Percentiles rank a stretch among this genome's conserved stretches.
phyloP scores from a whole-genome alignment of 2,113 vertebrate genomes.

The Poecile atricapillus region DNA sequence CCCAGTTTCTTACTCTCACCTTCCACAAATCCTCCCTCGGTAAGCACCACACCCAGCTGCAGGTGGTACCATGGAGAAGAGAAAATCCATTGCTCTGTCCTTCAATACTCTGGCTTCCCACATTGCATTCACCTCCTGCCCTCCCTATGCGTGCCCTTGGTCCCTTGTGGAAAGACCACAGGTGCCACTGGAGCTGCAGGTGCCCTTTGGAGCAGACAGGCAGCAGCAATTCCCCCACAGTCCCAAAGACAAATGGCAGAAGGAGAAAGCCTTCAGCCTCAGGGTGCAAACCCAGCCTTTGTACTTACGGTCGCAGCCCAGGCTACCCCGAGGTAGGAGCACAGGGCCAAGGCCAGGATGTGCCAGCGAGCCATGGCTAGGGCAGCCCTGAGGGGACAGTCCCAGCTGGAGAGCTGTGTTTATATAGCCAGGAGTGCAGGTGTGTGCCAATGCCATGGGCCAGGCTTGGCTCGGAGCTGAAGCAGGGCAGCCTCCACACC shows the following conservation, averaged over 20 bases:
- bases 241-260: background rate
- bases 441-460: background rate
- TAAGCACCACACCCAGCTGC: slow-evolving; percentile 86
- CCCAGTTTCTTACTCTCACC: slow-evolving; percentile 77
- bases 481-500: background rate
- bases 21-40: slow-evolving; percentile 89
- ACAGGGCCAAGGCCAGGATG: slow-evolving; percentile 51
- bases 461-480: background rate
- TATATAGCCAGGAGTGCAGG: background rate
- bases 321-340: slow-evolving; percentile 66
- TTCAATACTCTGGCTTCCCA: background rate
- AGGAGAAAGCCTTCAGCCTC: background rate
- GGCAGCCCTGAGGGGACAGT: background rate
- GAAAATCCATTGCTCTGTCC: background rate
- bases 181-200: background rate
- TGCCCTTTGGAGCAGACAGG: background rate
- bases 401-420: background rate
- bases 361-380: slow-evolving; percentile 71
- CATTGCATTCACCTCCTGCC: accelerated
- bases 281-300: background rate
- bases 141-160: background rate
- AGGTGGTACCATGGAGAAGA: background rate
- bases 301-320: slow-evolving; percentile 68
- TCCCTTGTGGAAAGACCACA: background rate
- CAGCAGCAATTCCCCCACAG: background rate